Conservation (phyloP, 2,797 vertebrate species). For the Numenius phaeopus region DNA sequence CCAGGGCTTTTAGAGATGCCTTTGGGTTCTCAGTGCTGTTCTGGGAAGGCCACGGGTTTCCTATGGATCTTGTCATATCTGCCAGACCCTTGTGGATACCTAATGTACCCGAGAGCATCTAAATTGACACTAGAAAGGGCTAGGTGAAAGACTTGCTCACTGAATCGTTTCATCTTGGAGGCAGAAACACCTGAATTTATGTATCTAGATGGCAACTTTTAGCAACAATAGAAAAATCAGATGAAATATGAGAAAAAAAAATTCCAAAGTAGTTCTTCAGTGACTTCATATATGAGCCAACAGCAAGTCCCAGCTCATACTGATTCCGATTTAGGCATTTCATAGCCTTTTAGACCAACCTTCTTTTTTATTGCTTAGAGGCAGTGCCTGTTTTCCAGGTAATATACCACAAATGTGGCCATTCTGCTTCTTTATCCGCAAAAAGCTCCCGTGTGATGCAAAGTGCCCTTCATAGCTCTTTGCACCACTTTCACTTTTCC, state of each 20-base stretch:
- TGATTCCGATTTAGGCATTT: neutral
- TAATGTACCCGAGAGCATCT: neutral
- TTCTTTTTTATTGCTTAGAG: neutral
- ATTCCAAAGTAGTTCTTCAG: neutral
- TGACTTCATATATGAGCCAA: neutral
- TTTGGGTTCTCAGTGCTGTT: neutral
- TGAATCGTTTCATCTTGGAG: neutral
- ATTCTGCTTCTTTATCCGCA: neutral
- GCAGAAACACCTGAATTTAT: neutral
- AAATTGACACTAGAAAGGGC: neutral
- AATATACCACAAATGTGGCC: neutral
- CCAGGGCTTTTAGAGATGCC: neutral
- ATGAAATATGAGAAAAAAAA: neutral
- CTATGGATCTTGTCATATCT: neutral
- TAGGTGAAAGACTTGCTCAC: neutral
- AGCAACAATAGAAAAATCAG: neutral
- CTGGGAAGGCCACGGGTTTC: neutral
- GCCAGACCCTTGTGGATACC: neutral
- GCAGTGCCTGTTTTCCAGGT: neutral
- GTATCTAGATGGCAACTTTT: neutral
- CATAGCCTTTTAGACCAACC: neutral
- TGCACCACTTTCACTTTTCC: neutral
- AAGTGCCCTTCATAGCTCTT: neutral
- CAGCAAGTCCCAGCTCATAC: neutral
- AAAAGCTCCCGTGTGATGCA: neutral